Conservation (phyloP, 2,797 vertebrate genomes). For the Sorex maritimensis region DNA sequence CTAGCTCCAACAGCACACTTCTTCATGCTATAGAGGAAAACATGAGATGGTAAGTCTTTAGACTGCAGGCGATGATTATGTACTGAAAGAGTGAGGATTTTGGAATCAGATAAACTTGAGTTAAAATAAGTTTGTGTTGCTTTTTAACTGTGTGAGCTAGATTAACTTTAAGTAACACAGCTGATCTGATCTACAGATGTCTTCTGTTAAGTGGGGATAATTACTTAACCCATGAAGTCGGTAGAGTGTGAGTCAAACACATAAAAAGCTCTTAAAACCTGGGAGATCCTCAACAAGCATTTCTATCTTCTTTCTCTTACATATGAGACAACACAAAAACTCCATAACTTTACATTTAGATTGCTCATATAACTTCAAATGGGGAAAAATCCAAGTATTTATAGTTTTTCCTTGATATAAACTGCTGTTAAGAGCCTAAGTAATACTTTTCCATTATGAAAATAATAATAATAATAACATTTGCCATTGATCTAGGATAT, state of each 20-base stretch:
- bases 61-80: neutral
- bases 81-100: neutral
- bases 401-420: slow-evolving; percentile 27
- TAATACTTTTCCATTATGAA: slow-evolving; percentile 18
- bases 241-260: neutral
- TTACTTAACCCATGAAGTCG: slow-evolving; percentile 2
- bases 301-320: neutral
- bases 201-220: slow-evolving; percentile 8
- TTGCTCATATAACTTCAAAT: neutral
- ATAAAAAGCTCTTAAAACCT: slow-evolving; percentile 1
- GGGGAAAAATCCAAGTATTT: neutral
- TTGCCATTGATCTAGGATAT: neutral
- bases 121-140: neutral
- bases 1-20: neutral
- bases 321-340: neutral
- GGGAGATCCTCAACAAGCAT: neutral
- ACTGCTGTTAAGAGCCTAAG: neutral
- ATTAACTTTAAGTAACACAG: slow-evolving; percentile 53
- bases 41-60: neutral
- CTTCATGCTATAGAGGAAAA: neutral
- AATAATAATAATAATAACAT: slow-evolving; percentile 18
- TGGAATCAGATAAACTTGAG: neutral
- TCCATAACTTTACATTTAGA: neutral
- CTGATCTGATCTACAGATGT: slow-evolving; percentile 29
- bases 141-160: neutral